Percentiles rank a stretch among this genome's conserved stretches.
phyloP scores from a whole-genome alignment of 2,797 vertebrate species.

The Thunnus albacares region DNA sequence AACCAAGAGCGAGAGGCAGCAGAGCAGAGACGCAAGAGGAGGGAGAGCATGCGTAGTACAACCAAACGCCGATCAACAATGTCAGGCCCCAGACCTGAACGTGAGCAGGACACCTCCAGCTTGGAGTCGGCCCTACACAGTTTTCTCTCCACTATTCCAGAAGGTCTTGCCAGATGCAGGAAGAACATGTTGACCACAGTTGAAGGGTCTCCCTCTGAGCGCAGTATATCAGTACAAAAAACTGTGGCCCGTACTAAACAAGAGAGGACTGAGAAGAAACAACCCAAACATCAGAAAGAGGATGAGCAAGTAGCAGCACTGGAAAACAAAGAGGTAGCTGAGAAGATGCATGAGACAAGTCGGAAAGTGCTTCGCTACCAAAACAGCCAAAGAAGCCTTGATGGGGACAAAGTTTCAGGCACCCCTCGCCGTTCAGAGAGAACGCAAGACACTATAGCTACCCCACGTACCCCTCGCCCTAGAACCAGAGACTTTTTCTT shows the following conservation, averaged over 20 bases:
- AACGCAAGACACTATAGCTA: constrained; percentile 15
- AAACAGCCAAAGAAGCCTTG: constrained; percentile 32
- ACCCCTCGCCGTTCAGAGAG: constrained; percentile 13
- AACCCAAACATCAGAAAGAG: constrained; percentile 37
- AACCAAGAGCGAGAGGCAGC: constrained; percentile 79
- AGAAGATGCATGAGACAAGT: constrained; percentile 58
- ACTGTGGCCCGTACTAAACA: not conserved
- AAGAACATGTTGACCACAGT: constrained; percentile 34
- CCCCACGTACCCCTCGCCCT: constrained; percentile 68
- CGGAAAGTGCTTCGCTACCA: constrained; percentile 69
- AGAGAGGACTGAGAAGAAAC: constrained; percentile 51
- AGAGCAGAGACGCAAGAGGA: constrained; percentile 74
- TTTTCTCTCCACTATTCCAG: constrained; percentile 70
- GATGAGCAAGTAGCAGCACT: not conserved
- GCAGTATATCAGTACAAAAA: constrained; percentile 1
- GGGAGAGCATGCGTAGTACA: constrained; percentile 60
- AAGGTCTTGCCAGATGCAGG: constrained; percentile 60
- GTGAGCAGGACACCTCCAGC: constrained; percentile 34
- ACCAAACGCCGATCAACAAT: constrained; percentile 75
- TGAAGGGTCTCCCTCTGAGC: constrained; percentile 40
- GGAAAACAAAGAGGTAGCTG: constrained; percentile 46
- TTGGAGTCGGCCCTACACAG: constrained; percentile 82
- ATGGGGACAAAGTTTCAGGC: constrained; percentile 33
- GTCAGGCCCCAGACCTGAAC: constrained; percentile 51
- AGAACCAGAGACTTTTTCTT: constrained; percentile 76